Conservation (phyloP, 2,797 vertebrate species). For the Selene dorsalis region DNA sequence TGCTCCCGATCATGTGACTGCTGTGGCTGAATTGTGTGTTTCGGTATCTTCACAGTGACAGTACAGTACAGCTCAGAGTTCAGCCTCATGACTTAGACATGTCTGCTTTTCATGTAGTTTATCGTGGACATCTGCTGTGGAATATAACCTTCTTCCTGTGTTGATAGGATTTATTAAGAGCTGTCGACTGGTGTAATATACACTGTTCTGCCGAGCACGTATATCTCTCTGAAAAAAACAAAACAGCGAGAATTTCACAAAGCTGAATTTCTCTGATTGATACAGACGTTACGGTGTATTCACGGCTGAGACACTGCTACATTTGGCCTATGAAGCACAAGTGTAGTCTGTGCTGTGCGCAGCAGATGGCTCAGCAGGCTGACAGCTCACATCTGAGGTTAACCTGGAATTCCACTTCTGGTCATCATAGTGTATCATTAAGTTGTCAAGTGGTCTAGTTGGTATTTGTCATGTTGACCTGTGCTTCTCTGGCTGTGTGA, state of each 20-base stretch:
- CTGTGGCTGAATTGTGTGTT: too few relatives aligned
- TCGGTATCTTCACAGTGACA: too few relatives aligned
- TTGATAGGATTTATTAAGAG: background rate
- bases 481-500: background rate
- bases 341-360: background rate
- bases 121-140: background rate
- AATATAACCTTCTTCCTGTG: background rate
- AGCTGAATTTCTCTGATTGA: background rate
- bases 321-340: background rate
- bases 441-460: slow-evolving; percentile 10
- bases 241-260: background rate
- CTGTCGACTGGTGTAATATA: background rate
- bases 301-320: background rate
- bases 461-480: background rate
- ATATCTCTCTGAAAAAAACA: background rate
- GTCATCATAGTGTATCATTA: slow-evolving; percentile 2
- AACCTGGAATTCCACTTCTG: background rate
- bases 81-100: too few relatives aligned
- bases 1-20: too few relatives aligned
- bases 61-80: too few relatives aligned
- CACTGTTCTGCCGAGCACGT: background rate
- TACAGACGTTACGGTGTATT: background rate
- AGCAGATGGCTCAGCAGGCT: background rate
- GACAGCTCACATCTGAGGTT: slow-evolving; percentile 1
- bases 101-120: background rate